These are phyloP conservation scores for Amphilophus citrinellus DNA, from an alignment of 2,113 vertebrate genomes.

Conservation along the genomic window DNA sequence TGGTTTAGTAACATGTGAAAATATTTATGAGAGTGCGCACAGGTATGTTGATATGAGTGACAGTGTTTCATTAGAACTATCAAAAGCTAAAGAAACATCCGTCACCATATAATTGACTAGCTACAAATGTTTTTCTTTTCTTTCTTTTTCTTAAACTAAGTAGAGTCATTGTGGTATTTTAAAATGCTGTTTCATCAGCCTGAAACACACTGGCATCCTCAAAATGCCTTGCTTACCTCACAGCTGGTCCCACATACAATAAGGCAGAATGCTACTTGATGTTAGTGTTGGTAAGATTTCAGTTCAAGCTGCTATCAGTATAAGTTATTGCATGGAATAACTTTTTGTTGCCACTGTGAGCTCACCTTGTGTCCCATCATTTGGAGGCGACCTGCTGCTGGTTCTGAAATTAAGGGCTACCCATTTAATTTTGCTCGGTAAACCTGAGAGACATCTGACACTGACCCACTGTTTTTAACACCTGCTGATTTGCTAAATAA, in stretches of 20 bases:
- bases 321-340: neutral
- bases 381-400: neutral
- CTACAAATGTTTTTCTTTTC: neutral
- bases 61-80: neutral
- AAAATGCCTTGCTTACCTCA: neutral
- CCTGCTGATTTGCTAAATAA: neutral
- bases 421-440: neutral
- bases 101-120: too few species aligned
- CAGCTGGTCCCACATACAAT: neutral
- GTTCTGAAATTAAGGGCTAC: neutral
- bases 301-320: neutral
- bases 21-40: neutral
- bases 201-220: neutral
- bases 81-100: neutral
- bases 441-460: neutral
- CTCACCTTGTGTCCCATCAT: neutral
- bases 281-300: neutral
- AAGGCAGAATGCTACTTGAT: neutral
- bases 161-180: neutral
- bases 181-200: neutral
- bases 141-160: neutral
- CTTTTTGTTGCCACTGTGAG: neutral
- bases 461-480: accelerated
- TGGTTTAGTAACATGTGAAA: neutral
- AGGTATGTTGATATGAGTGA: neutral